Evolutionary conservation across 2,888 invertebrate species (phyloP).

Genomic region (Ariolimax columbianus): DNA sequence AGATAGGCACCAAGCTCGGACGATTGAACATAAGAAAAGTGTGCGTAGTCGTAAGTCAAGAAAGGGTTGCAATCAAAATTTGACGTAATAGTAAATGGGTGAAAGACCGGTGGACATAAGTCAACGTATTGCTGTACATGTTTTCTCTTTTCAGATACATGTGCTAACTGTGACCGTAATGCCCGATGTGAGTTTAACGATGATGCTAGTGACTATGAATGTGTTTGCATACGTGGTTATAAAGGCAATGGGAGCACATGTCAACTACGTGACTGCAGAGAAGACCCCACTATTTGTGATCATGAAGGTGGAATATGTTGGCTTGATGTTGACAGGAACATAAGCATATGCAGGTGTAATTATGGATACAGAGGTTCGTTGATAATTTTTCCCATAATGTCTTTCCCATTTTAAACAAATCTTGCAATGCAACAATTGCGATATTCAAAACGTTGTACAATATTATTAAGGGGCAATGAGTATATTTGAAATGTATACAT

Average conservation of each 20-base stretch:
- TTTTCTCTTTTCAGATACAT: conserved; percentile 54
- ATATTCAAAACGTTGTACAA: no score
- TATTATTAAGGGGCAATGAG: no score
- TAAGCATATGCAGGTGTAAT: conserved; percentile 51
- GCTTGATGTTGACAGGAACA: conserved; percentile 36
- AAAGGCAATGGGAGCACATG: conserved; percentile 68
- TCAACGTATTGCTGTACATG: no score
- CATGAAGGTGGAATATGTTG: conserved; percentile 48
- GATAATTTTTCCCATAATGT: background rate
- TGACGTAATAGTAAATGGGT: no score
- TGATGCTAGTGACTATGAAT: conserved; percentile 52
- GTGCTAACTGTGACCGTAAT: conserved; percentile 78
- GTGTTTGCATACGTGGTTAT: conserved; percentile 60
- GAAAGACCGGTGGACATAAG: no score
- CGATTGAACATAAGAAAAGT: no score
- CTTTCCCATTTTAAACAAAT: background rate
- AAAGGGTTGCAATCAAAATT: no score
- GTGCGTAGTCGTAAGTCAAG: no score
- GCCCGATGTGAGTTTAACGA: conserved; percentile 84
- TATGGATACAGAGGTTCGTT: conserved; percentile 50
- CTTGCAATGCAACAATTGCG: no score
- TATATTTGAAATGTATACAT: no score
- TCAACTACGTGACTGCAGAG: conserved; percentile 61
- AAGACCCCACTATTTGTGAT: conserved; percentile 44
- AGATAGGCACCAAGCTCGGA: no score